Evolutionary conservation across 2,797 vertebrate genomes (phyloP).

Genomic region (Nannoperca obscura): DNA sequence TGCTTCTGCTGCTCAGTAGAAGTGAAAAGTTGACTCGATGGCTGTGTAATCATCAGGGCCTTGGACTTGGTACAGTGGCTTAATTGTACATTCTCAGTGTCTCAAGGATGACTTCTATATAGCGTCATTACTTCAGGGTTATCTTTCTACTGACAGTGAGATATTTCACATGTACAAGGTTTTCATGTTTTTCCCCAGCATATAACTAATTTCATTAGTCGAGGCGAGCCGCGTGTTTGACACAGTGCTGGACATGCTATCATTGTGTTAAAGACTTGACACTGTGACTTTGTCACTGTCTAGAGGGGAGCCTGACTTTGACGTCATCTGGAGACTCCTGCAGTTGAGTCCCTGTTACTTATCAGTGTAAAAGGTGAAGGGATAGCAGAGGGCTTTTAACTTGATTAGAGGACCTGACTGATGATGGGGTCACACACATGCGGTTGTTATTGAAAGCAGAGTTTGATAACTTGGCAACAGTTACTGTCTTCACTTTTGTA

Average conservation of each 20-base stretch:
- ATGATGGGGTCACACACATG: neutral
- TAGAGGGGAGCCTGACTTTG: slow-evolving; percentile 26
- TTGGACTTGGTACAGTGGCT: neutral
- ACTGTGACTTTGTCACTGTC: neutral
- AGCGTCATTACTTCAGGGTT: slow-evolving; percentile 1
- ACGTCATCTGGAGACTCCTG: neutral
- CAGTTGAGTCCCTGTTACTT: slow-evolving; percentile 2
- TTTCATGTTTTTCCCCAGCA: no score
- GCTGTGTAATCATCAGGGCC: neutral
- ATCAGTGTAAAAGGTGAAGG: neutral
- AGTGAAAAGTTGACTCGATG: neutral
- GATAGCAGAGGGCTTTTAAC: neutral
- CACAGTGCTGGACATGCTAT: slow-evolving; percentile 9
- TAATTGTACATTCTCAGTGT: neutral
- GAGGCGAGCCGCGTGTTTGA: slow-evolving; percentile 5
- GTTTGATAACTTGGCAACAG: neutral
- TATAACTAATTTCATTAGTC: neutral
- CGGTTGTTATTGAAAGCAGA: neutral
- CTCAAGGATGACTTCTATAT: slow-evolving; percentile 21
- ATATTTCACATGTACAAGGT: neutral
- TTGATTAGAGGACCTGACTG: neutral
- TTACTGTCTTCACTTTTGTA: neutral
- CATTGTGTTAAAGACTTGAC: slow-evolving; percentile 16
- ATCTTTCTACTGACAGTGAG: slow-evolving; percentile 17
- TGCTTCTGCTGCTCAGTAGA: neutral